Evolutionary conservation across 1,140 invertebrate genomes (phyloP).

Genomic region (Laodelphax striatellus): DNA sequence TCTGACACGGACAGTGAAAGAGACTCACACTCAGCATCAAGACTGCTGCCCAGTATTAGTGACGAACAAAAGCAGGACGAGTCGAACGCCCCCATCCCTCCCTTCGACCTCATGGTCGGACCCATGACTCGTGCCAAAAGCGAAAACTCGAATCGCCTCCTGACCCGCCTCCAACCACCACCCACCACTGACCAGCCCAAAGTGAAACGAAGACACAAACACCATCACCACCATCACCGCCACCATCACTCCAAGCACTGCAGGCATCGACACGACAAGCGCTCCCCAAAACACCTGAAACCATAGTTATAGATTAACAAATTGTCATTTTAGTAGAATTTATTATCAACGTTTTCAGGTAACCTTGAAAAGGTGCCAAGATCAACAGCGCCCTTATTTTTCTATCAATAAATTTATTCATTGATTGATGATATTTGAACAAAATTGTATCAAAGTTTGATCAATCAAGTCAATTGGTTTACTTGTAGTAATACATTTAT

Average conservation of each 20-base stretch:
- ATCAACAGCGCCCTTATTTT: neutral
- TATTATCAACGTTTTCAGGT: neutral
- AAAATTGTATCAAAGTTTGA: too few relatives aligned
- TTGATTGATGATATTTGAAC: neutral
- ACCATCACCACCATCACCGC: slow-evolving; percentile 11
- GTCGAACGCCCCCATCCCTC: neutral
- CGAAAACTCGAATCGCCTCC: slow-evolving; percentile 14
- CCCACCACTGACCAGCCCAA: neutral
- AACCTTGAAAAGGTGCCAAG: neutral
- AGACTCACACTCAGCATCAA: neutral
- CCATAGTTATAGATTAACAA: slow-evolving; percentile 1
- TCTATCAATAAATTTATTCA: neutral
- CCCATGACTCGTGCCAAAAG: slow-evolving; percentile 22
- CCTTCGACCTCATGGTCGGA: neutral
- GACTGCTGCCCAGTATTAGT: neutral
- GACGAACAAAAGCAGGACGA: neutral
- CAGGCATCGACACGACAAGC: neutral
- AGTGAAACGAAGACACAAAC: slow-evolving; percentile 11
- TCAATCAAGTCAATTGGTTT: too few relatives aligned
- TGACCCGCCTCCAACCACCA: neutral
- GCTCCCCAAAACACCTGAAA: neutral
- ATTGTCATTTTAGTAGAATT: neutral
- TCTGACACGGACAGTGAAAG: neutral
- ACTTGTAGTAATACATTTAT: too few relatives aligned
- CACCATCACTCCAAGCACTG: slow-evolving; percentile 1